phyloP scores from a whole-genome alignment of 1,140 invertebrate species.

The Drosophila pandora region DNA sequence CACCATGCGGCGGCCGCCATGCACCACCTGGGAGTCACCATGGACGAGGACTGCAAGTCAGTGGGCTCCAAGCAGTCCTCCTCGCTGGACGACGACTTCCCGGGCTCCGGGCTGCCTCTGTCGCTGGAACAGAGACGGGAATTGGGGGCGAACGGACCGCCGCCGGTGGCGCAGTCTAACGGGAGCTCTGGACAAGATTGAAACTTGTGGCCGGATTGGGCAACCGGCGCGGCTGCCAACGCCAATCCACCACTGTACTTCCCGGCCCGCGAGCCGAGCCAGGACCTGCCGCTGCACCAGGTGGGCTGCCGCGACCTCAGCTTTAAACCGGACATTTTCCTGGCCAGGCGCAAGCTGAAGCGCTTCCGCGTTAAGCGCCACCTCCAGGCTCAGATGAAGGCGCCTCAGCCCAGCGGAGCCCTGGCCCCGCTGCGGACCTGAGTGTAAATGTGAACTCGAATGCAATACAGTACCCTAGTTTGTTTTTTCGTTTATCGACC shows the following conservation, averaged over 20 bases:
- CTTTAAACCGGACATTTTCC: slow-evolving; percentile 71
- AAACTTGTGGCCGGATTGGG: slow-evolving; percentile 84
- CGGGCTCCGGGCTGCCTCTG: slow-evolving; percentile 71
- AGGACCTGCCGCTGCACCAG: slow-evolving; percentile 35
- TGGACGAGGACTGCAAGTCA: slow-evolving; percentile 88
- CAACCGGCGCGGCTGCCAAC: slow-evolving; percentile 63
- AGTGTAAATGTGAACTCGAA: slow-evolving; percentile 51
- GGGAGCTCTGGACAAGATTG: slow-evolving; percentile 87
- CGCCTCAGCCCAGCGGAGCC: slow-evolving; percentile 38
- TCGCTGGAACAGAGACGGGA: slow-evolving; percentile 84
- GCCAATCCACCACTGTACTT: slow-evolving; percentile 83
- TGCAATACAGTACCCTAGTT: slow-evolving; percentile 64
- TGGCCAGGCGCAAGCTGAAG: slow-evolving; percentile 73
- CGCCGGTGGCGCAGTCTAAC: slow-evolving; percentile 85
- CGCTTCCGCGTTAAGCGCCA: slow-evolving; percentile 66
- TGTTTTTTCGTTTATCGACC: slow-evolving; percentile 34
- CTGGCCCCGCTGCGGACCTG: slow-evolving; percentile 55
- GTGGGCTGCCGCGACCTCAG: slow-evolving; percentile 67
- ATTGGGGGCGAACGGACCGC: slow-evolving; percentile 39
- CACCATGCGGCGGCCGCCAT: slow-evolving; percentile 84
- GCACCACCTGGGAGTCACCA: slow-evolving; percentile 78
- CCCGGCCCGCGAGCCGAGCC: slow-evolving; percentile 70
- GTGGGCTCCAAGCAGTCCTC: slow-evolving; percentile 87
- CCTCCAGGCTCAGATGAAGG: slow-evolving; percentile 54
- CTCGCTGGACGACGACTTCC: slow-evolving; percentile 87